A percentile compares a stretch with the other conserved stretches of the same genome.
These are phyloP conservation scores for Ammodytes marinus DNA, from an alignment of 2,113 vertebrate genomes.

Conservation along the genomic window DNA sequence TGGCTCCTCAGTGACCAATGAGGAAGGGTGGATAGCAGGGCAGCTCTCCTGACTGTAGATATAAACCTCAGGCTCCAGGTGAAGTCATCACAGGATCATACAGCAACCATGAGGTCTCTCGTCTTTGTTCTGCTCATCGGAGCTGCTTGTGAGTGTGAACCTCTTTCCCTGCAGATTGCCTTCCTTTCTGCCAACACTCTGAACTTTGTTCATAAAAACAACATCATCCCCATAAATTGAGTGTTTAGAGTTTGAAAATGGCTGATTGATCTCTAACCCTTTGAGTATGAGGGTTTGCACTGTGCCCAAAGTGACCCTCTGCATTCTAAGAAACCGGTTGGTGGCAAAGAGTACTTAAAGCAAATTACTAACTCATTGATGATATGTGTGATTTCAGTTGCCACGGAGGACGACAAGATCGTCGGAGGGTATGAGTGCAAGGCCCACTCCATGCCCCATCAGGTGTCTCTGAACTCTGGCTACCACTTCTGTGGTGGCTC, in stretches of 20 bases:
- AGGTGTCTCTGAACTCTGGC: slow-evolving; percentile 81
- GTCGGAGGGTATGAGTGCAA: slow-evolving; percentile 82
- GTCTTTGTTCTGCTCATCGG: slow-evolving; percentile 83
- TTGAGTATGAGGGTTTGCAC: neutral
- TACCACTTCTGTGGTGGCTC: slow-evolving; percentile 85
- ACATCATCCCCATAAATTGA: neutral
- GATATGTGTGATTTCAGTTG: slow-evolving; percentile 64
- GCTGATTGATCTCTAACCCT: neutral
- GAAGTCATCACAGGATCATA: slow-evolving; percentile 50
- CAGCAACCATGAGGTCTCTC: slow-evolving; percentile 81
- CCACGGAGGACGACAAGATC: slow-evolving; percentile 81
- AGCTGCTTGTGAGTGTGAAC: slow-evolving; percentile 76
- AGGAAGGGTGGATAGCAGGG: neutral
- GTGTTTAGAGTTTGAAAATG: neutral
- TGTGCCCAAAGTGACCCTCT: neutral
- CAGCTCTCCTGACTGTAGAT: slow-evolving; percentile 15
- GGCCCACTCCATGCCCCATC: slow-evolving; percentile 69
- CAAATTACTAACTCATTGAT: neutral
- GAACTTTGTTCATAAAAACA: neutral
- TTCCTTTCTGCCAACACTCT: slow-evolving; percentile 1
- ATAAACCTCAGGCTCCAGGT: slow-evolving; percentile 44
- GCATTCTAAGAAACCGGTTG: neutral
- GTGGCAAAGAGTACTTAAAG: neutral
- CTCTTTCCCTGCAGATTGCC: neutral
- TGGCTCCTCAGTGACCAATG: slow-evolving; percentile 59